Percentiles rank a stretch among this genome's conserved stretches.
phyloP scores from a whole-genome alignment of 1,140 invertebrate genomes.

The Polypedilum pembai region DNA sequence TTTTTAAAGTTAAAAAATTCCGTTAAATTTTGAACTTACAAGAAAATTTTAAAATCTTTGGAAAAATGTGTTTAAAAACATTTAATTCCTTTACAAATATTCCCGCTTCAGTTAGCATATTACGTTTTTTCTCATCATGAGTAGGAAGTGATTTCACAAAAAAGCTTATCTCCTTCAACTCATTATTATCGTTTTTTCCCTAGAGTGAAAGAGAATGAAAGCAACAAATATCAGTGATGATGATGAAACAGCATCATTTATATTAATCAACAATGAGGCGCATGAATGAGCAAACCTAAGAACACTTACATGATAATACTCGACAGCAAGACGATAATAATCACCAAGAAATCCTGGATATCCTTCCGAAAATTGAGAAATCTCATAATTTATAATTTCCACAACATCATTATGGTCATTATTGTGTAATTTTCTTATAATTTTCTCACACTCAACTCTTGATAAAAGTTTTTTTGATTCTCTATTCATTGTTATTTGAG shows the following conservation, averaged over 20 bases:
- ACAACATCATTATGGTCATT: neutral
- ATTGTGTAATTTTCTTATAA: neutral
- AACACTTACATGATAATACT: neutral
- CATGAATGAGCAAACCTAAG: no score
- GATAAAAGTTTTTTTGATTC: neutral
- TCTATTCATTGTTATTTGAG: no score
- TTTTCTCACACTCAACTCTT: neutral
- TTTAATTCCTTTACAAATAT: neutral
- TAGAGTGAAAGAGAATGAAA: neutral
- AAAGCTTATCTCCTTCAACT: constrained; percentile 10
- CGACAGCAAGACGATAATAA: neutral
- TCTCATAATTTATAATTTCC: neutral
- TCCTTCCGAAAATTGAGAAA: neutral
- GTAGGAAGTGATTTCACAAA: neutral
- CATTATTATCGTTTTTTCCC: neutral
- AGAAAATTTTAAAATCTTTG: neutral
- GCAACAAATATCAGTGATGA: no score
- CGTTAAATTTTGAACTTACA: neutral
- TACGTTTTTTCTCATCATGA: neutral
- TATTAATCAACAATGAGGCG: no score
- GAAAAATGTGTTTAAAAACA: neutral
- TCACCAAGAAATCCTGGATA: constrained; percentile 8
- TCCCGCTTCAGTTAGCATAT: neutral
- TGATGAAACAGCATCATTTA: no score
- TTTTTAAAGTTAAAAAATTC: neutral